Conservation (phyloP, 2,113 vertebrate species). For the Cyanistes caeruleus region DNA sequence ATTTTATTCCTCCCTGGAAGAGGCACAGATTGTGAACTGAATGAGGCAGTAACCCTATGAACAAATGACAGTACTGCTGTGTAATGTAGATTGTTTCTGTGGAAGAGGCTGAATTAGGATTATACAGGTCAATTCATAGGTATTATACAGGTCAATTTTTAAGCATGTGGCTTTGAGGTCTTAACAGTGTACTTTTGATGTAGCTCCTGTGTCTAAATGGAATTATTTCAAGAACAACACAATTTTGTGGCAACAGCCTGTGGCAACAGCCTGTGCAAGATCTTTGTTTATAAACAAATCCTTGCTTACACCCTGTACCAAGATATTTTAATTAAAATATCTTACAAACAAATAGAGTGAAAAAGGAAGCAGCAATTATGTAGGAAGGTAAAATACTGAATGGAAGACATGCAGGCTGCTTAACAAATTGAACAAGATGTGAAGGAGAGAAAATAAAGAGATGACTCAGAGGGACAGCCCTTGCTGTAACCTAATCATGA, state of each 20-base stretch:
- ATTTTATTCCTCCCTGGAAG: neutral
- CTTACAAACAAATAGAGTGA: constrained; percentile 4
- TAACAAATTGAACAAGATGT: constrained; percentile 63
- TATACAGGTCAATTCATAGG: neutral
- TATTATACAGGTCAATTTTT: neutral
- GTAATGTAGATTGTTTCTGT: neutral
- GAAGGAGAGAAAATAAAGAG: constrained; percentile 65
- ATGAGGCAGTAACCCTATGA: neutral
- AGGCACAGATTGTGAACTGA: neutral
- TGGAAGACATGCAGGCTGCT: constrained; percentile 30
- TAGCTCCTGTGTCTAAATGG: neutral
- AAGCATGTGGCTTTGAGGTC: neutral
- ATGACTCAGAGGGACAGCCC: constrained; percentile 67
- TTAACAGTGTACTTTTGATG: neutral
- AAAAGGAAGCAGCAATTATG: constrained; percentile 46
- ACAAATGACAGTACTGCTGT: neutral
- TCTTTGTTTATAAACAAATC: neutral
- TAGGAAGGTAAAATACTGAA: constrained; percentile 48
- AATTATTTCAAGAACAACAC: constrained; percentile 25
- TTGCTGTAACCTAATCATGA: constrained; percentile 71
- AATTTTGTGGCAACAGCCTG: neutral
- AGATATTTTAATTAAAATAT: constrained; percentile 23
- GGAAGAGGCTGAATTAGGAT: neutral
- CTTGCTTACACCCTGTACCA: neutral
- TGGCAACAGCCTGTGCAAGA: neutral